These are phyloP conservation scores for Cyprinodon tularosa DNA, from an alignment of 2,113 vertebrate genomes.

Conservation along the genomic window DNA sequence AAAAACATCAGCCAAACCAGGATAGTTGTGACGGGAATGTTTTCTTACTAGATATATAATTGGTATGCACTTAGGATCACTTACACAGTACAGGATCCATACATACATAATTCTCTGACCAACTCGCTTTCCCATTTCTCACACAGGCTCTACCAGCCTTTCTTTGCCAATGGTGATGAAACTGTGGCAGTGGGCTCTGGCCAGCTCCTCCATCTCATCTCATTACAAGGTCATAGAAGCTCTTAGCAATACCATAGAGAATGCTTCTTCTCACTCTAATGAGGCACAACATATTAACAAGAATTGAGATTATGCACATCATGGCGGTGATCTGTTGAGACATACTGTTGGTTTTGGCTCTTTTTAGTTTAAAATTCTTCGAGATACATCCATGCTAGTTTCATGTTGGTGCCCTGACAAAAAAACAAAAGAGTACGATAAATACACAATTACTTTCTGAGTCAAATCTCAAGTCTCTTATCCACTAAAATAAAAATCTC, in stretches of 20 bases:
- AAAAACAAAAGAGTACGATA: not conserved
- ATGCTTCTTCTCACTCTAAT: conserved; percentile 14
- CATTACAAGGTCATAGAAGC: conserved; percentile 69
- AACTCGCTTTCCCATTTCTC: conserved; percentile 12
- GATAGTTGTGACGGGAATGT: conserved; percentile 32
- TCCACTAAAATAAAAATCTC: too few relatives aligned
- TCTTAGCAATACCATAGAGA: conserved; percentile 40
- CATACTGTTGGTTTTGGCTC: conserved; percentile 38
- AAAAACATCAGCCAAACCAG: conserved; percentile 48
- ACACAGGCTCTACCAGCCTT: conserved; percentile 18
- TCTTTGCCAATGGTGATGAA: conserved; percentile 70
- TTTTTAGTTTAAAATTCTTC: conserved; percentile 28
- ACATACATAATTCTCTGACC: conserved; percentile 15
- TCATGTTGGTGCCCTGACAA: conserved; percentile 17
- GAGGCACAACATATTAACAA: conserved; percentile 32
- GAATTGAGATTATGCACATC: conserved; percentile 42
- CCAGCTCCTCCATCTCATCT: conserved; percentile 53
- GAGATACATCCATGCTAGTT: conserved; percentile 27
- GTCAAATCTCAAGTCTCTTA: too few relatives aligned
- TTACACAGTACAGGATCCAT: conserved; percentile 35
- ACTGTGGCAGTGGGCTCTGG: conserved; percentile 41
- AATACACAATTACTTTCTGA: too few relatives aligned
- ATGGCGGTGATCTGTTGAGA: conserved; percentile 30
- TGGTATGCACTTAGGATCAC: conserved; percentile 34
- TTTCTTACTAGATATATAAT: conserved; percentile 16